Base-by-base conservation (phyloP, 2,797 vertebrate genomes). In the Anisognathus igniventris region DNA sequence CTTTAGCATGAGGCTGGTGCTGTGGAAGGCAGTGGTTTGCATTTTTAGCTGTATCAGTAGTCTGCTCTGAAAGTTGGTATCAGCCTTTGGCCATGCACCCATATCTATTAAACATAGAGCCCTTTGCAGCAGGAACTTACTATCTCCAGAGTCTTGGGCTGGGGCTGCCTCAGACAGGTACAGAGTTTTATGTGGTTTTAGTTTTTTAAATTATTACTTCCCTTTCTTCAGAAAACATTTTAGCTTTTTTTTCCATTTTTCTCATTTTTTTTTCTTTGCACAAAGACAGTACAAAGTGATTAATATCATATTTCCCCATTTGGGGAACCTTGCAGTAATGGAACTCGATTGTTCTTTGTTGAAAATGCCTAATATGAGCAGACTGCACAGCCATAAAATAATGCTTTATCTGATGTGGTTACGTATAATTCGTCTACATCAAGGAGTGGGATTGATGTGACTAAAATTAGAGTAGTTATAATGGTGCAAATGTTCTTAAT, bases 391-490 rank as follows among this genome's bases (percentile, higher is more conserved):
- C 62, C 79, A 65, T 80, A 89, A 93, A 93, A 87, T 74, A 85
- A 78, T 64, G 44, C 23, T 88, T 86, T 92, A 54, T 88, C 74
- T 96, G 83, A 72, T 83, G 82, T 62, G 68, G 77, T 76, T 88
- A 79, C 67, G 12, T 91, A 78, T 84, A 75, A 88, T 90, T 75
- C 7, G 1, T 94, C 89, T 94, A 68, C 76, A 86, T 94, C 91
- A 92, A 92, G 70, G 82, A 93, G 73, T 86, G 62, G 62, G 89
- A 96, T 75, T 92, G 89, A 96, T 83, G 87, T 93, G 85, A 88
- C 92, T 96, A 96, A 93, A 96, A 93, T 95, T 95, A 94, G 78
- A 44, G 61, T 79, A 58, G 91, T 86, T 92, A 92, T 74, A 95
- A 89, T 56, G 81, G 78, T 92, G 85, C 62, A 90, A 94, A 92